Base-by-base conservation (phyloP, 92 coral and sea anemone species). In the Porites divaricata region DNA sequence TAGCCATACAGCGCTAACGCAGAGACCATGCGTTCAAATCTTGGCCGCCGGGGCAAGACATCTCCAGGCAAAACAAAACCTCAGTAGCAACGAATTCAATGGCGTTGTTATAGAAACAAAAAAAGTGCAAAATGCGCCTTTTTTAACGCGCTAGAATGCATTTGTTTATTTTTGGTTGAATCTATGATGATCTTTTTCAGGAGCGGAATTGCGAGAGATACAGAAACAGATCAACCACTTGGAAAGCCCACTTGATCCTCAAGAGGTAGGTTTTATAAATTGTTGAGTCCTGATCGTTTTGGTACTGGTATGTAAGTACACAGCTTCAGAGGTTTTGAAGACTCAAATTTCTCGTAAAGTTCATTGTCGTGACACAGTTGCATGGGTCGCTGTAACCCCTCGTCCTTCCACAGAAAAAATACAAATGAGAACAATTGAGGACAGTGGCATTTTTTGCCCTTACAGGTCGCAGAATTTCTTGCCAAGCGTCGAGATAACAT, bases 401-500 rank as follows among this genome's bases (percentile, higher is more conserved):
- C 59, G 9, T 54, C 12, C 13, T 53, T 9, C 58, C 58, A 14
- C 14, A 10, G 58, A 0, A 53, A 8, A 9, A 0, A 10, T 53
- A 53, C 59, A 11, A 54, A 11, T 11, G 10, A 11, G 59, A 2
- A 11, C 16, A 1, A 12, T 11, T 54, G 3, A 54, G 14, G 0
- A 15, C 17, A 54, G 16, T 54, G 59, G 4, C 4, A 3, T 1
- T 19, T 67, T 63, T 69, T 54, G 19, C 61, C 11, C 1, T 35
- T 82, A 14, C 64, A 95, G 99, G 96, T 96, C 61, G 99, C 99
- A 22, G 99, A 96, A 50, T 96, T 96, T 62, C 91, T 96, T 41
- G 90, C 92, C 62, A 92, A 88, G 76, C 90, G 99, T 63, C 99
- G 99, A 45, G 99, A 95, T 88, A 95, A 95, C 86, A 90, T 96